phyloP scores from a whole-genome alignment of 2,888 invertebrate species.

The Megastigmus dorsalis region DNA sequence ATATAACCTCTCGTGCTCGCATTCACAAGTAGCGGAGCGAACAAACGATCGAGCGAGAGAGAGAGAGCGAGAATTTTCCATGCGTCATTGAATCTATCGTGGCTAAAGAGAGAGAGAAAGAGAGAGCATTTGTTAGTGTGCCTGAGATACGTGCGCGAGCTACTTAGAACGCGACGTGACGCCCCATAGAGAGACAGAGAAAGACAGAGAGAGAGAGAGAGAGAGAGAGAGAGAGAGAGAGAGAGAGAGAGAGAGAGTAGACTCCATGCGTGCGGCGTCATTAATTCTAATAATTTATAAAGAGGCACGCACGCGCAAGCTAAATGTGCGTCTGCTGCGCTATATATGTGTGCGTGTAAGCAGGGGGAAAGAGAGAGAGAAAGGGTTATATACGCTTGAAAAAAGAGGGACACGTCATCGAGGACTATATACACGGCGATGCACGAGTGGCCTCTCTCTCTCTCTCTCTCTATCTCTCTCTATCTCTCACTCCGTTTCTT shows the following conservation, averaged over 20 bases:
- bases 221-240: slow-evolving; percentile 60
- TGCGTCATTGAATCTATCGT: slow-evolving; percentile 53
- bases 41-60: neutral
- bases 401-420: slow-evolving; percentile 44
- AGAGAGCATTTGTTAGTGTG: slow-evolving; percentile 4
- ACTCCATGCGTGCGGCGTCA: slow-evolving; percentile 69
- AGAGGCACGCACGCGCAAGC: slow-evolving; percentile 71
- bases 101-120: slow-evolving; percentile 1
- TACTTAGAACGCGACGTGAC: slow-evolving; percentile 51
- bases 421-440: slow-evolving; percentile 56
- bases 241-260: slow-evolving; percentile 58
- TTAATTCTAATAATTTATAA: slow-evolving; percentile 73
- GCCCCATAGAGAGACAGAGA: slow-evolving; percentile 60
- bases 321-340: neutral
- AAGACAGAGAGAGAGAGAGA: slow-evolving; percentile 55
- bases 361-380: neutral
- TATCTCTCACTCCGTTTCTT: slow-evolving; percentile 1
- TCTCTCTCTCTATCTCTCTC: neutral
- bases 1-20: neutral
- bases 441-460: slow-evolving; percentile 49
- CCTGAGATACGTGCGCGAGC: slow-evolving; percentile 46
- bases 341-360: neutral
- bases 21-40: too few species aligned
- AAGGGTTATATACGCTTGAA: slow-evolving; percentile 22
- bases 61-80: slow-evolving; percentile 51